Evolutionary conservation across 2,888 invertebrate species (phyloP).

Genomic region (Gasteruption jaculator): DNA sequence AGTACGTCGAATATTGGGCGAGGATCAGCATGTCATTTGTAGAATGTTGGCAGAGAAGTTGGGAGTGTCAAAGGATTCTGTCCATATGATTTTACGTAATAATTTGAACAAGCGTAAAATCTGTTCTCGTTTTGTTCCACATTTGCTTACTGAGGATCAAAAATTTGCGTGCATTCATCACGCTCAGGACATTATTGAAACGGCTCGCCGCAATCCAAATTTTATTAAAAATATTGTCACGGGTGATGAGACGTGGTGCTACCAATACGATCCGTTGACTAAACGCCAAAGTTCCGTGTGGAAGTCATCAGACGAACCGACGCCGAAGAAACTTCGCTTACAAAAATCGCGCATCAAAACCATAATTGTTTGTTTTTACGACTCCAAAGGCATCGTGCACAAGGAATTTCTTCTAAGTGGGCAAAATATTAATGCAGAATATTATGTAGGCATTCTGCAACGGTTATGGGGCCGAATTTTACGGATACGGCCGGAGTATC

Average conservation of each 20-base stretch:
- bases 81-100: no score
- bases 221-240: not conserved
- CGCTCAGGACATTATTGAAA: no score
- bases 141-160: no score
- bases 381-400: slow-evolving; percentile 6
- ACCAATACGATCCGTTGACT: not conserved
- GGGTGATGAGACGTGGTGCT: slow-evolving; percentile 7
- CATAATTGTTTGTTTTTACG: slow-evolving; percentile 15
- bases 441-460: slow-evolving; percentile 2
- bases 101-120: slow-evolving; percentile 1
- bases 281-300: slow-evolving; percentile 3
- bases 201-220: no score
- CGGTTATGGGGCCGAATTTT: slow-evolving; percentile 2
- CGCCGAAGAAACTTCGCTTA: slow-evolving; percentile 6
- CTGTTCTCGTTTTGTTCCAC: slow-evolving; percentile 7
- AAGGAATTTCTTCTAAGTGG: slow-evolving; percentile 3
- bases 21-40: no score
- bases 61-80: no score
- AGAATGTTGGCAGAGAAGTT: no score
- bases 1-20: no score
- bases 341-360: slow-evolving; percentile 7
- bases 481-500: slow-evolving; percentile 4
- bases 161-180: no score
- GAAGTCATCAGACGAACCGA: slow-evolving; percentile 2
- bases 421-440: slow-evolving; percentile 2